Percentiles rank a stretch among this genome's conserved stretches.
phyloP scores from a whole-genome alignment of 2,113 vertebrate species.

The Takifugu bimaculatus region DNA sequence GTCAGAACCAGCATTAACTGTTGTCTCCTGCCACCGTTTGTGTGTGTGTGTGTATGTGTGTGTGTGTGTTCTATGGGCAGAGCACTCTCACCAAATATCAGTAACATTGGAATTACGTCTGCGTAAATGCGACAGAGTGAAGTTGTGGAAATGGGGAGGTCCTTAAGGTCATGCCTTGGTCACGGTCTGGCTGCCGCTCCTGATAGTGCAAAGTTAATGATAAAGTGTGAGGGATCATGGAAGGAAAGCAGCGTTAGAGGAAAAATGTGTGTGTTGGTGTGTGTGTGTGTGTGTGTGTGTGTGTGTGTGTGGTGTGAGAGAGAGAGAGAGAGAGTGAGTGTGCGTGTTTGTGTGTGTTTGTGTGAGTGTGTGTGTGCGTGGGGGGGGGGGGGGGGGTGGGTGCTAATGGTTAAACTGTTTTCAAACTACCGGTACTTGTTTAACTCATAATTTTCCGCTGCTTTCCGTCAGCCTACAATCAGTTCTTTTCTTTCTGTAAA shows the following conservation, averaged over 20 bases:
- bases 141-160: constrained; percentile 26
- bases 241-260: not conserved
- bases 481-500: too few relatives aligned
- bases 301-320: too few relatives aligned
- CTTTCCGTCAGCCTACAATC: too few relatives aligned
- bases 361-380: too few relatives aligned
- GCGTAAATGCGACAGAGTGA: not conserved
- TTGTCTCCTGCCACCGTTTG: not conserved
- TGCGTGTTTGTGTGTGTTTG: too few relatives aligned
- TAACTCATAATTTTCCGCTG: too few relatives aligned
- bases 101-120: not conserved
- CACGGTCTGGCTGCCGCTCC: not conserved
- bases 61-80: too few relatives aligned
- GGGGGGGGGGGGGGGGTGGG: too few relatives aligned
- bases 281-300: too few relatives aligned
- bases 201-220: constrained; percentile 23
- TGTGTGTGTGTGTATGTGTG: not conserved
- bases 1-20: not conserved
- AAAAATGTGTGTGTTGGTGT: not conserved
- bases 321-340: too few relatives aligned
- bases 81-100: not conserved
- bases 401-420: too few relatives aligned
- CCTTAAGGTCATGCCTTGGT: constrained; percentile 15
- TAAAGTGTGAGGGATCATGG: constrained; percentile 19
- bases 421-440: too few relatives aligned